phyloP scores from a whole-genome alignment of 1,140 invertebrate species.

The Leucophenga varia region DNA sequence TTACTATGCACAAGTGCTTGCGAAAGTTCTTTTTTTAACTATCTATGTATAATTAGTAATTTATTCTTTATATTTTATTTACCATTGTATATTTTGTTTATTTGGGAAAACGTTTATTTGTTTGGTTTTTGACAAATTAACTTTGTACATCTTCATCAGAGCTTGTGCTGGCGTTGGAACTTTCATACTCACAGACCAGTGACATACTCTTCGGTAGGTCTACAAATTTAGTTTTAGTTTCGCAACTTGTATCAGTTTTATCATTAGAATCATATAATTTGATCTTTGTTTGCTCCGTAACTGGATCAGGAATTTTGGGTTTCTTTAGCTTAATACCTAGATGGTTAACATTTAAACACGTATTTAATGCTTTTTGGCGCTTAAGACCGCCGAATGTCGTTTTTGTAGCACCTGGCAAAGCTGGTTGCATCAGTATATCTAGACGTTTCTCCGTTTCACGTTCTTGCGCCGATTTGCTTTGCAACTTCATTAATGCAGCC shows the following conservation, averaged over 20 bases:
- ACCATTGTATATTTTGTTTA: too few relatives aligned
- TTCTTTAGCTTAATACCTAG: constrained; percentile 44
- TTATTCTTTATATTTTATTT: background rate
- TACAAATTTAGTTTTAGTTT: background rate
- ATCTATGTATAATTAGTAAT: background rate
- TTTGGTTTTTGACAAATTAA: too few relatives aligned
- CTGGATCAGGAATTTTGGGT: background rate
- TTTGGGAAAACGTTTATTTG: too few relatives aligned
- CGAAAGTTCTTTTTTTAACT: too few relatives aligned
- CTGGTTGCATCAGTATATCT: constrained; percentile 61
- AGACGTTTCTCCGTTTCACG: constrained; percentile 57
- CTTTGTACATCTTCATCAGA: constrained; percentile 21
- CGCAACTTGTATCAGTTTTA: background rate
- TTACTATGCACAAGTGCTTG: too few relatives aligned
- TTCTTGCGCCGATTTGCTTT: constrained; percentile 59
- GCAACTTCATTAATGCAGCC: constrained; percentile 72
- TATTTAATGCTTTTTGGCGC: constrained; percentile 58
- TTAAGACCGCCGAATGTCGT: constrained; percentile 62
- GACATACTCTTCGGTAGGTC: constrained; percentile 24
- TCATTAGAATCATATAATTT: background rate
- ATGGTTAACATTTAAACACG: constrained; percentile 35
- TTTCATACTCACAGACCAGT: constrained; percentile 35
- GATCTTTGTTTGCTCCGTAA: background rate
- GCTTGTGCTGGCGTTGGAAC: constrained; percentile 18
- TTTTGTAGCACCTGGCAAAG: constrained; percentile 61